These are phyloP conservation scores for Erpetoichthys calabaricus DNA, from an alignment of 2,797 vertebrate genomes.

Conservation along the genomic window DNA sequence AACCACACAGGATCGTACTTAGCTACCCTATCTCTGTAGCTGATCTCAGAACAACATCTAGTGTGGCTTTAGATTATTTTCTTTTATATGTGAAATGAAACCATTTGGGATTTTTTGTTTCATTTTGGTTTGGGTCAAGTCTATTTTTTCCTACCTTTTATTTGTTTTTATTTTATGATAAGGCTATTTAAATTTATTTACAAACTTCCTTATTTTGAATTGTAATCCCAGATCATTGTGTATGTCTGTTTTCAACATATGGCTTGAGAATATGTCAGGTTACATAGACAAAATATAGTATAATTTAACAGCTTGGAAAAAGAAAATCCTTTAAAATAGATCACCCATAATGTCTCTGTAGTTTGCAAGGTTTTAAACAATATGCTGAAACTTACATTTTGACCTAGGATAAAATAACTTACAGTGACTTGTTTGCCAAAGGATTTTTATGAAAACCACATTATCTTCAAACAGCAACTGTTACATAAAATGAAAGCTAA, in stretches of 20 bases:
- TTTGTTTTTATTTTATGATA: neutral
- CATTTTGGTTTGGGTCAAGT: constrained; percentile 10
- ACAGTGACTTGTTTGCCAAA: too few species aligned
- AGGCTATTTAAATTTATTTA: neutral
- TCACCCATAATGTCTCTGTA: too few species aligned
- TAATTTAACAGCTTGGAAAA: too few species aligned
- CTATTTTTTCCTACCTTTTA: constrained; percentile 1
- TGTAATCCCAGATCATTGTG: neutral
- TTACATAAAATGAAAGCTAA: too few species aligned
- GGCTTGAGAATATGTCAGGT: too few species aligned
- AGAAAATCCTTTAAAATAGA: too few species aligned
- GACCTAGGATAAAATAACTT: too few species aligned
- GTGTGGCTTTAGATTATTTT: constrained; percentile 36
- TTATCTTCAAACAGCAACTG: too few species aligned
- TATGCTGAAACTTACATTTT: too few species aligned
- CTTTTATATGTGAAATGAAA: constrained; percentile 21
- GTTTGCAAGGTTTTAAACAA: too few species aligned
- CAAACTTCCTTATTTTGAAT: neutral
- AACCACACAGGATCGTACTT: constrained; percentile 41
- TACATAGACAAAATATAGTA: too few species aligned
- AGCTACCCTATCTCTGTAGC: constrained; percentile 39
- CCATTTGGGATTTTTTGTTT: constrained; percentile 15
- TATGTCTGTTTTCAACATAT: neutral
- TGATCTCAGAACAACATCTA: constrained; percentile 43
- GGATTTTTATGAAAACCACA: too few species aligned